Evolutionary conservation across 1,140 invertebrate species (phyloP).

Genomic region (Carposina sasakii): DNA sequence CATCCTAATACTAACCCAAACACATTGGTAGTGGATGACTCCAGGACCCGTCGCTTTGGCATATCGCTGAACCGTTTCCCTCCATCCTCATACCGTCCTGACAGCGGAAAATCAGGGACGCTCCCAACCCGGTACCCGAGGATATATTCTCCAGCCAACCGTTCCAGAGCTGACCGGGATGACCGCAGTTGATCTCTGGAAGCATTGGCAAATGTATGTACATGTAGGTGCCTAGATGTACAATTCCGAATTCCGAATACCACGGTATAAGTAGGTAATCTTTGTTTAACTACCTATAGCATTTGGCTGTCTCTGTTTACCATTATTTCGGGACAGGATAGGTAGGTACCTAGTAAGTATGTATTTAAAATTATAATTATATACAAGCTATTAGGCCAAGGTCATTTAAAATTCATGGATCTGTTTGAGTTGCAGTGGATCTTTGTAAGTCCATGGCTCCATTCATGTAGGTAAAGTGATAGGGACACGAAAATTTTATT

Average conservation of each 20-base stretch:
- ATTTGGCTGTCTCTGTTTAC: too few species aligned
- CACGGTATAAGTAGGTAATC: neutral
- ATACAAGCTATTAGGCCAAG: too few species aligned
- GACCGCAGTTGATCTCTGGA: slow-evolving; percentile 95
- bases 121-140: slow-evolving; percentile 89
- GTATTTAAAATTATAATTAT: too few species aligned
- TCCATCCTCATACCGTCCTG: slow-evolving; percentile 93
- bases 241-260: neutral
- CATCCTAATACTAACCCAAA: slow-evolving; percentile 61
- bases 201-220: neutral
- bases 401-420: too few species aligned
- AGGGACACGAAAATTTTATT: too few species aligned
- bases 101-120: slow-evolving; percentile 95
- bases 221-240: neutral
- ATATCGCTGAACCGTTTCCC: slow-evolving; percentile 91
- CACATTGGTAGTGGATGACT: slow-evolving; percentile 93
- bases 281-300: too few species aligned
- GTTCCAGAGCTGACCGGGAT: slow-evolving; percentile 91
- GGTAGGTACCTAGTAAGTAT: too few species aligned
- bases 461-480: too few species aligned
- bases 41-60: slow-evolving; percentile 94
- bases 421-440: too few species aligned
- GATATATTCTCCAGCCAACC: slow-evolving; percentile 96
- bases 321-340: too few species aligned
- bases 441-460: too few species aligned